These are phyloP conservation scores for Typhlichthys subterraneus DNA, from an alignment of 2,797 vertebrate genomes.

Conservation along the genomic window DNA sequence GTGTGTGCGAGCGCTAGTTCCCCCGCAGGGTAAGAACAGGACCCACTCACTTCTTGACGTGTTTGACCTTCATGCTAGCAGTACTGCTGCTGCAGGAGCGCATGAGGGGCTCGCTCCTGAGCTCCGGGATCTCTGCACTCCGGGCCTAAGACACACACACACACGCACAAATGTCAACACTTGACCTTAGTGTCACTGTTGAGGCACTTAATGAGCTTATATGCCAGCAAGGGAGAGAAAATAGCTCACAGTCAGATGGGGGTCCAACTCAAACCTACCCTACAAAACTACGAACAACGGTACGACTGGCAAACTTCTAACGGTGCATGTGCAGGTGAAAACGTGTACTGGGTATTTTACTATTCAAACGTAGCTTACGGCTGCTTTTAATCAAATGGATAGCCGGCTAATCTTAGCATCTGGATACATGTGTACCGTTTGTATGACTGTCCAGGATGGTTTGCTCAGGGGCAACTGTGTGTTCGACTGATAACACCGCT, in stretches of 20 bases:
- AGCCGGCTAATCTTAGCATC: too few relatives aligned
- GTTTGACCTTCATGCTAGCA: slow-evolving; percentile 98
- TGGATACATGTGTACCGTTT: too few relatives aligned
- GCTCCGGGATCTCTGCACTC: slow-evolving; percentile 93
- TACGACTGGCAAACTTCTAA: too few relatives aligned
- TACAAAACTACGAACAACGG: too few relatives aligned
- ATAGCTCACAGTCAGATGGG: background rate
- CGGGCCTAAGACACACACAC: slow-evolving; percentile 81
- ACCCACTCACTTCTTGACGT: slow-evolving; percentile 92
- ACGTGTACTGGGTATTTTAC: too few relatives aligned
- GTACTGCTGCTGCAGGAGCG: slow-evolving; percentile 91
- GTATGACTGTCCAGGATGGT: too few relatives aligned
- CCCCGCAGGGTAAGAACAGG: background rate
- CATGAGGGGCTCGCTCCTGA: slow-evolving; percentile 86
- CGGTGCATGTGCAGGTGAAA: too few relatives aligned
- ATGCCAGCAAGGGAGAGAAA: background rate
- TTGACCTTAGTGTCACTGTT: background rate
- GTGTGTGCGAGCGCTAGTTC: background rate
- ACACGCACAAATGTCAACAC: slow-evolving; percentile 13
- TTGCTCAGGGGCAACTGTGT: too few relatives aligned
- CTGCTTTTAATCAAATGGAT: too few relatives aligned
- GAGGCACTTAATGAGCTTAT: too few relatives aligned
- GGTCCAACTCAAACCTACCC: background rate
- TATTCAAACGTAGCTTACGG: too few relatives aligned
- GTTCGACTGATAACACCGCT: too few relatives aligned